Evolutionary conservation across 2,113 vertebrate genomes (phyloP), one percentile per base, ranked within the genome.

Genomic region (Proterorhinus semilunaris): DNA sequence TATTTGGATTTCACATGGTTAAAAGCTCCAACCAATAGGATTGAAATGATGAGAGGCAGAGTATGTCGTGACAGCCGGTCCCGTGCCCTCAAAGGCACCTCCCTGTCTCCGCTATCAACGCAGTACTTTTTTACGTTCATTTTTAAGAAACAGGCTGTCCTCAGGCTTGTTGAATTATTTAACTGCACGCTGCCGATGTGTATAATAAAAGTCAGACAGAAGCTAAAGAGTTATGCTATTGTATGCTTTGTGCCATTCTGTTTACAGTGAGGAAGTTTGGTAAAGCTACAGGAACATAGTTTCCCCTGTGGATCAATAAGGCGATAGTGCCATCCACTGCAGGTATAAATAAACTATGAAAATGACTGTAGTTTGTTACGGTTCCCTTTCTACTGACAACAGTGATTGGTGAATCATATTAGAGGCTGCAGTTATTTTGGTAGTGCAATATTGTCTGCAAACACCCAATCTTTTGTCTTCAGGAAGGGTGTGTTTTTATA

Each of bases 111-210:
- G 59, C 55, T 49, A 47, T 64, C 66, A 59, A 13, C 4, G 4
- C 27, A 36, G 27, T 55, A 13, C 71, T 71, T 69, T 66, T 58
- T 55, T 80, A n/a, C 15, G 69, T 77, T 69, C 58, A 66, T 88
- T 76, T 70, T 51, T 77, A 74, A 76, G 53, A 72, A 78, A 77
- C 81, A 69, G 53, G 44, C 64, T 55, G 81, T 82, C 75, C 69
- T 82, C 79, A 51, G 76, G 81, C 79, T 80, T 75, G 57, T 50
- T 88, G 63, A 89, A 92, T 90, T 78, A 90, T 90, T 90, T 72
- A 90, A 82, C 64, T 68, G 46, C 70, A 68, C 47, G 43, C 62
- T 69, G 69, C 69, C 71, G 75, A 62, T 79, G 79, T 81, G 75
- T 83, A 81, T 86, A 86, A 80, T 75, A 80, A 74, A 81, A 84